Evolutionary conservation across 2,797 vertebrate genomes (phyloP).

Genomic region (Parauchenoglanis ngamensis): DNA sequence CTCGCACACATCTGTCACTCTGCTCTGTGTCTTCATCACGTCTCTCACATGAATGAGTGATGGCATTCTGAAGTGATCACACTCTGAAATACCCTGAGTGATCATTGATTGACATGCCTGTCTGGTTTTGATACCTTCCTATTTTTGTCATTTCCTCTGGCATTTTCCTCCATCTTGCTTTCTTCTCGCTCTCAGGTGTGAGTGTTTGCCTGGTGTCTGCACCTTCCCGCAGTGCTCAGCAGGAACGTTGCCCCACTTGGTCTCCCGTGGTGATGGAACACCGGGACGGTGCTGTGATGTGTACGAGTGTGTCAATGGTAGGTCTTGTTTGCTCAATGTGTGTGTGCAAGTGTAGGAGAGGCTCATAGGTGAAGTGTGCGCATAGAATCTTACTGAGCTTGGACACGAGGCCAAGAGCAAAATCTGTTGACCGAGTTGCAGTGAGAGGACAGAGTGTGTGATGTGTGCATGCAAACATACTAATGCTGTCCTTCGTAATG

Average conservation of each 20-base stretch:
- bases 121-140: background rate
- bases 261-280: constrained; percentile 83
- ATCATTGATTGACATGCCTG: constrained; percentile 1
- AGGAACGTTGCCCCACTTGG: constrained; percentile 80
- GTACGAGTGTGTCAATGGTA: constrained; percentile 89
- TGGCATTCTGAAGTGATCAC: background rate
- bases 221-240: constrained; percentile 83
- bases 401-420: background rate
- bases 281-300: constrained; percentile 90
- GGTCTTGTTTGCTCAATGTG: constrained; percentile 59
- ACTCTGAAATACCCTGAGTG: background rate
- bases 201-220: constrained; percentile 85
- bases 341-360: constrained; percentile 12
- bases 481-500: background rate
- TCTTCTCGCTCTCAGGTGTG: constrained; percentile 76
- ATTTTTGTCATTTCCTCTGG: constrained; percentile 6
- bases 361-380: constrained; percentile 31
- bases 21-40: background rate
- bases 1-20: background rate
- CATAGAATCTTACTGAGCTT: constrained; percentile 16
- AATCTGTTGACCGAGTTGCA: constrained; percentile 22
- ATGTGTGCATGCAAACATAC: constrained; percentile 4
- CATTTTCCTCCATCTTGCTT: background rate
- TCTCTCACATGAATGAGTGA: background rate
- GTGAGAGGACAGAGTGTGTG: background rate